Percentiles rank a stretch among this genome's conserved stretches.
phyloP scores from a whole-genome alignment of 2,797 vertebrate genomes.

The Periparus ater region DNA sequence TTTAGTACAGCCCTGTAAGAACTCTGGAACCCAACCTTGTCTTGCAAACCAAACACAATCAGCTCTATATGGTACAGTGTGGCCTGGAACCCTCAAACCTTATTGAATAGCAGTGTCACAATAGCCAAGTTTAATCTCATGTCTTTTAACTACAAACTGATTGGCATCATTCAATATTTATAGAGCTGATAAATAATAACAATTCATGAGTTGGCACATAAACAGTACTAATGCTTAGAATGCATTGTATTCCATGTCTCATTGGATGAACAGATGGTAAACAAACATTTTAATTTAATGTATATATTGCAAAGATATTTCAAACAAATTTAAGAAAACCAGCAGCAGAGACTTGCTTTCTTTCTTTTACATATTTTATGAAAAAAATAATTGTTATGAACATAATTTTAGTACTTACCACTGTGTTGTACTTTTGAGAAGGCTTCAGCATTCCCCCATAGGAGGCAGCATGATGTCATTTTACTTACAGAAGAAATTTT shows the following conservation, averaged over 20 bases:
- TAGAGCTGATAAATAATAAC: neutral
- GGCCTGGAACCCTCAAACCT: neutral
- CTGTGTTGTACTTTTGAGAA: neutral
- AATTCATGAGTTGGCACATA: neutral
- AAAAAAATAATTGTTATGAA: neutral
- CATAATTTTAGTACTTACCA: constrained; percentile 24
- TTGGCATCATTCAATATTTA: neutral
- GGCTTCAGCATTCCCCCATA: neutral
- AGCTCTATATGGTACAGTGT: neutral
- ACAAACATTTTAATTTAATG: neutral
- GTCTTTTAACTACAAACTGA: neutral
- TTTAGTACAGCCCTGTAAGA: neutral
- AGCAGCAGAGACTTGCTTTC: neutral
- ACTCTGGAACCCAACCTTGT: neutral
- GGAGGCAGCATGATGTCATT: constrained; percentile 1
- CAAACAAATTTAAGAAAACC: neutral
- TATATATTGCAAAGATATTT: neutral
- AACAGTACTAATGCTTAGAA: neutral
- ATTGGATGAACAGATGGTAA: neutral
- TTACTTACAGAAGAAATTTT: neutral
- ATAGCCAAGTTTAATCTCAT: neutral
- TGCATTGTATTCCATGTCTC: neutral
- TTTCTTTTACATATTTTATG: neutral
- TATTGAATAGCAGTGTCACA: neutral
- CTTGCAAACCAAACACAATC: neutral